These are phyloP conservation scores for Lerema accius DNA, from an alignment of 1,140 invertebrate genomes.

Conservation along the genomic window DNA sequence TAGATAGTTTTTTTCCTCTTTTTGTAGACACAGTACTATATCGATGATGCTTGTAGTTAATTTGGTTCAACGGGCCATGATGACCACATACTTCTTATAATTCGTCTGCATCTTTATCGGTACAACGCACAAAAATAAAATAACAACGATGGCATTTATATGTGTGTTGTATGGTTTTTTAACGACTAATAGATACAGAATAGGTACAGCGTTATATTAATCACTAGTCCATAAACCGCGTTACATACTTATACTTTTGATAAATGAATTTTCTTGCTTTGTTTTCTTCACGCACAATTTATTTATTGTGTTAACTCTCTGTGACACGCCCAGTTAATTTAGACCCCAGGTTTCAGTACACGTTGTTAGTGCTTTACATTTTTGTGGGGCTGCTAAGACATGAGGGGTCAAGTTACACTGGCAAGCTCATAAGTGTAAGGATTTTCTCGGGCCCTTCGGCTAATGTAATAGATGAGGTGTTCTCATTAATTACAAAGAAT, in stretches of 20 bases:
- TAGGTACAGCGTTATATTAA: not conserved
- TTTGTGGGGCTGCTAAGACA: constrained; percentile 7
- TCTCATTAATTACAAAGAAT: constrained; percentile 81
- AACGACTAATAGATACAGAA: too few relatives aligned
- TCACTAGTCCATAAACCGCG: not conserved
- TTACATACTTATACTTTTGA: constrained; percentile 46
- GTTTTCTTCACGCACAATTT: constrained; percentile 77
- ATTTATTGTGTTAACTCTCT: constrained; percentile 75
- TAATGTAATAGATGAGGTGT: constrained; percentile 82
- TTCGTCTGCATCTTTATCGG: too few relatives aligned
- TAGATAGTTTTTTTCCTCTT: too few relatives aligned
- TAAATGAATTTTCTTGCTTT: constrained; percentile 79
- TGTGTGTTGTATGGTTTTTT: too few relatives aligned
- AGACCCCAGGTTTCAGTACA: constrained; percentile 39
- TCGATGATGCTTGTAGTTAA: too few relatives aligned
- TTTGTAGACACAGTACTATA: too few relatives aligned
- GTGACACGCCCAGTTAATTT: constrained; percentile 45
- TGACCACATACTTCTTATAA: too few relatives aligned
- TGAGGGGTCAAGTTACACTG: constrained; percentile 54
- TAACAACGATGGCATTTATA: too few relatives aligned
- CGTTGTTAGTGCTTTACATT: constrained; percentile 1
- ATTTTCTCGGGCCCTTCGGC: constrained; percentile 70
- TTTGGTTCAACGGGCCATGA: too few relatives aligned
- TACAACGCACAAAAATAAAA: too few relatives aligned
- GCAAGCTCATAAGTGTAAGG: constrained; percentile 61